A percentile compares a stretch with the other conserved stretches of the same genome.
Evolutionary conservation across 2,797 vertebrate species (phyloP).

Genomic region (Taeniopygia guttata): DNA sequence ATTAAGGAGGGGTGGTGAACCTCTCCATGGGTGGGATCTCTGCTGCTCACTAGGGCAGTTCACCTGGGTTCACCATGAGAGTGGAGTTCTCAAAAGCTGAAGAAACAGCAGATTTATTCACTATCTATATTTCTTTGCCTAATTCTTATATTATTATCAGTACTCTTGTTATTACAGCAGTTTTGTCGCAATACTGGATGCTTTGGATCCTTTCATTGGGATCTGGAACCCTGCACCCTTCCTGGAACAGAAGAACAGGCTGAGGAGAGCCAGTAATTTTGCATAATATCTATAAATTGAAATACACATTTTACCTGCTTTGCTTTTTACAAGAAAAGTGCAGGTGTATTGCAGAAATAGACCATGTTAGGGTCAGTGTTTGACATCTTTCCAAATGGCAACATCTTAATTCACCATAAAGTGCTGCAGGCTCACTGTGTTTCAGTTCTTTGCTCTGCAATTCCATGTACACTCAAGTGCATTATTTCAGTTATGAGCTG

Average conservation of each 20-base stretch:
- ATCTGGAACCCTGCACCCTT: background rate
- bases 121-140: background rate
- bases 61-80: background rate
- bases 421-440: background rate
- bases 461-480: background rate
- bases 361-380: background rate
- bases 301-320: background rate
- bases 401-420: background rate
- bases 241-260: background rate
- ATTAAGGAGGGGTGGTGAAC: background rate
- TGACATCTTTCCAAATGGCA: background rate
- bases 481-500: background rate
- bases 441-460: background rate
- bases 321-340: background rate
- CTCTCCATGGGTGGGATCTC: background rate
- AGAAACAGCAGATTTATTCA: background rate
- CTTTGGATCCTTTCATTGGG: background rate
- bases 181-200: background rate
- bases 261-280: background rate
- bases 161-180: background rate
- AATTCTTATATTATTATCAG: rapidly evolving
- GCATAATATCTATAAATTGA: background rate
- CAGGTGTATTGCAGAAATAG: background rate
- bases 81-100: background rate
- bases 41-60: background rate